Conservation (phyloP, 2,113 vertebrate species). For the Physeter macrocephalus region DNA sequence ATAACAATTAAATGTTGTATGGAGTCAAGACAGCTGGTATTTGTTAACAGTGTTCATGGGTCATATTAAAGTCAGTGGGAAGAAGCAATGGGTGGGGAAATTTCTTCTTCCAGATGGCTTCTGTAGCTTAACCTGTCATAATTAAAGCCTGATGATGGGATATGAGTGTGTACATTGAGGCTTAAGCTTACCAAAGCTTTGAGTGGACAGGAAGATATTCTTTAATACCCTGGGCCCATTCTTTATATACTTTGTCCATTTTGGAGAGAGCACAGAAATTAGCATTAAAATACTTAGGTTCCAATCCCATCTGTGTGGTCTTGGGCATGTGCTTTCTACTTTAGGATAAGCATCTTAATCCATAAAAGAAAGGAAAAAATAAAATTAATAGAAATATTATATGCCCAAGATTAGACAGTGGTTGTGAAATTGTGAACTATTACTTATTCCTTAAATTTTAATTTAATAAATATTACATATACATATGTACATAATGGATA, state of each 20-base stretch:
- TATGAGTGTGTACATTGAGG: not conserved
- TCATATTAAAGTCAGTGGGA: conserved; percentile 56
- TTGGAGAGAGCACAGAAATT: not conserved
- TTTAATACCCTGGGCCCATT: not conserved
- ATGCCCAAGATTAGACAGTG: not conserved
- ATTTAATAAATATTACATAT: not conserved
- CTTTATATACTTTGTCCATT: not conserved
- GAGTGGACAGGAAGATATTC: not conserved
- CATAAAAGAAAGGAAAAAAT: not conserved
- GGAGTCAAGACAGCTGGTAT: conserved; percentile 54
- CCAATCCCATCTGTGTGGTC: not conserved
- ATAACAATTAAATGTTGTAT: conserved; percentile 12
- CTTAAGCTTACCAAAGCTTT: not conserved
- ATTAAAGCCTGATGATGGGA: conserved; percentile 45
- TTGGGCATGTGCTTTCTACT: not conserved
- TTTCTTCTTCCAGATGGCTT: conserved; percentile 60
- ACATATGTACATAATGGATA: not conserved
- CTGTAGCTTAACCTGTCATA: conserved; percentile 46
- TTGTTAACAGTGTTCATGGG: conserved; percentile 51
- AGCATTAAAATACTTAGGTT: not conserved
- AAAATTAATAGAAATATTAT: not conserved
- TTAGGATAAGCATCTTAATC: not conserved
- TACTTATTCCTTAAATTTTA: not conserved
- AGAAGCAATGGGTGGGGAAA: conserved; percentile 31
- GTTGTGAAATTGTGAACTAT: not conserved